Evolutionary conservation across 2,888 invertebrate species (phyloP).

Genomic region (Polymixis flavicincta): DNA sequence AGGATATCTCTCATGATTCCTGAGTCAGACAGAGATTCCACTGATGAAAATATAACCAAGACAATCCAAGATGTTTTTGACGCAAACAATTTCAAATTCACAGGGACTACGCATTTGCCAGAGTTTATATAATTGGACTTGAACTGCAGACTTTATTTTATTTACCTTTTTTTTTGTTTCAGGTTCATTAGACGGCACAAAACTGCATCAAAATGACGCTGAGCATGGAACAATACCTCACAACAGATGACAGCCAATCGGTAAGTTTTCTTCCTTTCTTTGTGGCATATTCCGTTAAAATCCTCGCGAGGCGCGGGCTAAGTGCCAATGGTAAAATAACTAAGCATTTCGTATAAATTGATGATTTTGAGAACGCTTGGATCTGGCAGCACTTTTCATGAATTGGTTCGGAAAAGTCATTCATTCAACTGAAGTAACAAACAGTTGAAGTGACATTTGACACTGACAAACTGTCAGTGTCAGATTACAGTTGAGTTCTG

Average conservation of each 20-base stretch:
- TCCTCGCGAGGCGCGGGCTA: no score
- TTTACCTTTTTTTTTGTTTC: slow-evolving; percentile 34
- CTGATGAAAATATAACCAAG: no score
- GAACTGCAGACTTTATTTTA: no score
- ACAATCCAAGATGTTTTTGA: no score
- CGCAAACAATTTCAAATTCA: no score
- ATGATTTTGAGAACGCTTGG: background rate
- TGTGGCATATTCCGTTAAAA: background rate
- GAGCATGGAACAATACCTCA: slow-evolving; percentile 83
- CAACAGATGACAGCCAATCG: slow-evolving; percentile 83
- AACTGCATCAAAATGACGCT: slow-evolving; percentile 77
- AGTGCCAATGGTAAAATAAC: no score
- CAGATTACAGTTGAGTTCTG: background rate
- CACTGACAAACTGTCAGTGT: slow-evolving; percentile 10
- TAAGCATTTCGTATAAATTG: background rate
- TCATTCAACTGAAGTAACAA: no score
- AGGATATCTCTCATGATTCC: no score
- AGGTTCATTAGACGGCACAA: slow-evolving; percentile 31
- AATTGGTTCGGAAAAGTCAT: background rate
- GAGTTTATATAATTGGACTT: no score
- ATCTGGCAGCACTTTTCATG: background rate
- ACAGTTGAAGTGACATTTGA: slow-evolving; percentile 1
- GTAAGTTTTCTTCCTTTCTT: slow-evolving; percentile 65
- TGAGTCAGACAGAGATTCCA: no score
- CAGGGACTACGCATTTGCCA: no score